Conservation (phyloP, 2,113 vertebrate genomes). For the Morone saxatilis region DNA sequence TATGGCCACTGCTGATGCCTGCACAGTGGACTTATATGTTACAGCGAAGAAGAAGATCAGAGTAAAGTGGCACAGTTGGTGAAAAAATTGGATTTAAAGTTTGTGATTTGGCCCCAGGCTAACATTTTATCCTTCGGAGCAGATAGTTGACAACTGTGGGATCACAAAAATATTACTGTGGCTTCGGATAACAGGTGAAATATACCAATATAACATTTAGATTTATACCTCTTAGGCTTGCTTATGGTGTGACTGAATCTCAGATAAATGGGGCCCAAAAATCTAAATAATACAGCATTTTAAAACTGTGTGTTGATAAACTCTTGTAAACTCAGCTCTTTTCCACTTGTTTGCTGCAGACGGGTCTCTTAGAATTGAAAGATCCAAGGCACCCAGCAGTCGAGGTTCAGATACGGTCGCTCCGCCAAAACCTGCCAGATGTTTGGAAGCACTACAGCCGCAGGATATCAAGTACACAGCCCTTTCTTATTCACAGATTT, state of each 20-base stretch:
- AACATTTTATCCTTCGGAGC: not conserved
- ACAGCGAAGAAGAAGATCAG: not conserved
- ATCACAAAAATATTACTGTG: not conserved
- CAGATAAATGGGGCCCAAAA: too few relatives aligned
- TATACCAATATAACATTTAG: not conserved
- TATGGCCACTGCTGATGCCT: not conserved
- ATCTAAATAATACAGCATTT: not conserved
- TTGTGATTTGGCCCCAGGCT: not conserved
- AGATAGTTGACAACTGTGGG: not conserved
- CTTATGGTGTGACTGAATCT: too few relatives aligned
- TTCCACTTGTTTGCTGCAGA: conserved; percentile 81
- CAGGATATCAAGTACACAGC: conserved; percentile 62
- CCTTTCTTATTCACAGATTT: not conserved
- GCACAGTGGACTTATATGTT: not conserved
- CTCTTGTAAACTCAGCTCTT: not conserved
- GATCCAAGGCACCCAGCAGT: conserved; percentile 83
- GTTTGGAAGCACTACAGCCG: conserved; percentile 64
- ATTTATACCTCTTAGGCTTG: not conserved
- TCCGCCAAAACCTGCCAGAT: conserved; percentile 82
- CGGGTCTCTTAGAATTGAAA: conserved; percentile 80
- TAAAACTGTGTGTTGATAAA: not conserved
- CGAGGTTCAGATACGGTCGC: conserved; percentile 81
- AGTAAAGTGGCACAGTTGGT: not conserved
- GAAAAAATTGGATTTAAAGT: not conserved
- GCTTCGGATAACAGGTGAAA: not conserved